Evolutionary conservation across 92 coral and sea anemone species (phyloP), one percentile per base, ranked within the genome.

Genomic region (Muricea muricata): DNA sequence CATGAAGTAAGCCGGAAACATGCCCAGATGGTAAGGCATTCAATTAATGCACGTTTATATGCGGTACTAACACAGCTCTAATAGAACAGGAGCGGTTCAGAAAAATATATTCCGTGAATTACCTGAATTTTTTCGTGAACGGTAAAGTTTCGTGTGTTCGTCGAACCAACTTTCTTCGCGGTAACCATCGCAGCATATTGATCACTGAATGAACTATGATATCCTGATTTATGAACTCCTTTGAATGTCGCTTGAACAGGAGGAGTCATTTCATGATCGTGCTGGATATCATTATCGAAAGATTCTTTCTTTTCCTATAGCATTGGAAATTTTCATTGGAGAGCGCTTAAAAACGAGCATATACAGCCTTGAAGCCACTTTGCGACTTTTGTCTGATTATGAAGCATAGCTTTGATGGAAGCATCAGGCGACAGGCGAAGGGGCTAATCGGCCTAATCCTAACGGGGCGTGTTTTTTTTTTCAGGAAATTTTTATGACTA

Each of bases 221-320:
- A 95, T 30, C 98, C 98, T 28, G 98, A 95, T 77, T 91, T 91
- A 77, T 87, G 90, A 31, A 92, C 80, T 9, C 92, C 92, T 79
- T 73, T 83, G 68, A 86, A 73, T 0, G 66, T 77, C 40, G 85
- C 82, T 23, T 86, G 89, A 7, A 89, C 91, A 3, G 58, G 67
- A 3, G 80, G 13, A 31, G 68, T 29, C 81, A 76, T 76, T 52
- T 76, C 81, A 30, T 29, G 8, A 41, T 41, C 81, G 55, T 50
- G n/a, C 21, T 70, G 47, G 42, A 9, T 48, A 75, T 35, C 40
- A 25, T 29, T n/a, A n/a, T n/a, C n/a, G n/a, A n/a, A 48, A 20
- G 28, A 32, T 15, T 25, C 35, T 48, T 42, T 28, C 28, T 20
- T 20, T 47, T 74, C 26, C 57, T 74, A 47, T 32, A 70, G 32